Evolutionary conservation across 1,140 invertebrate genomes (phyloP).

Genomic region (Bombus balteatus): DNA sequence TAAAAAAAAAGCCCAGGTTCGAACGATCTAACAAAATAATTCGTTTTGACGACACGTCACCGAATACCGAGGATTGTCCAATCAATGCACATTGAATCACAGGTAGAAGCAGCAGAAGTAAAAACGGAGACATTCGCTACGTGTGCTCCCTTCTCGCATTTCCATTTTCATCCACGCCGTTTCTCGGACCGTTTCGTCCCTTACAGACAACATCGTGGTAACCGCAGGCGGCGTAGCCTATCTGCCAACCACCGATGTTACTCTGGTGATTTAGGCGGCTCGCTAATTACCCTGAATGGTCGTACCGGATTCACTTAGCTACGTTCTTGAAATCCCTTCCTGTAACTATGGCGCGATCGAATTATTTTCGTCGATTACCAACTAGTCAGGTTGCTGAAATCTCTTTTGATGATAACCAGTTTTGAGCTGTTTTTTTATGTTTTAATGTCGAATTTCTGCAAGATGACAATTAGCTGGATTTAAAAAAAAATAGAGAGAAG

Average conservation of each 20-base stretch:
- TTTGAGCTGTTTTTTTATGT: too few relatives aligned
- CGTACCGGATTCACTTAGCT: slow-evolving; percentile 73
- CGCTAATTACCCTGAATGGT: slow-evolving; percentile 77
- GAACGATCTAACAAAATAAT: slow-evolving; percentile 41
- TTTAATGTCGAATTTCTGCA: too few relatives aligned
- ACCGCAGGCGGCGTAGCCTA: slow-evolving; percentile 73
- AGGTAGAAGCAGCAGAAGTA: slow-evolving; percentile 60
- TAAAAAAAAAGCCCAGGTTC: background rate
- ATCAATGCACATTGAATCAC: slow-evolving; percentile 75
- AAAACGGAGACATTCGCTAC: slow-evolving; percentile 45
- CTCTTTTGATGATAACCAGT: background rate
- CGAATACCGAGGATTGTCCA: slow-evolving; percentile 70
- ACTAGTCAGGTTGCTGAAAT: background rate
- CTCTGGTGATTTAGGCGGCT: slow-evolving; percentile 76
- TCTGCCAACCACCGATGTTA: slow-evolving; percentile 71
- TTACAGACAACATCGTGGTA: slow-evolving; percentile 66
- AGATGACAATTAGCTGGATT: too few relatives aligned
- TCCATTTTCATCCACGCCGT: slow-evolving; percentile 18
- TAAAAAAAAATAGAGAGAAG: too few relatives aligned
- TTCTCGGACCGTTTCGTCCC: slow-evolving; percentile 5
- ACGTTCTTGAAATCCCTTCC: slow-evolving; percentile 46
- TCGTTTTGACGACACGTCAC: slow-evolving; percentile 13
- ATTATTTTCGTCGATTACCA: background rate
- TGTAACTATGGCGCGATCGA: slow-evolving; percentile 14
- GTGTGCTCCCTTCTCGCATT: slow-evolving; percentile 15